phyloP scores from a whole-genome alignment of 2,113 vertebrate species.

The Oreochromis tanganicae region DNA sequence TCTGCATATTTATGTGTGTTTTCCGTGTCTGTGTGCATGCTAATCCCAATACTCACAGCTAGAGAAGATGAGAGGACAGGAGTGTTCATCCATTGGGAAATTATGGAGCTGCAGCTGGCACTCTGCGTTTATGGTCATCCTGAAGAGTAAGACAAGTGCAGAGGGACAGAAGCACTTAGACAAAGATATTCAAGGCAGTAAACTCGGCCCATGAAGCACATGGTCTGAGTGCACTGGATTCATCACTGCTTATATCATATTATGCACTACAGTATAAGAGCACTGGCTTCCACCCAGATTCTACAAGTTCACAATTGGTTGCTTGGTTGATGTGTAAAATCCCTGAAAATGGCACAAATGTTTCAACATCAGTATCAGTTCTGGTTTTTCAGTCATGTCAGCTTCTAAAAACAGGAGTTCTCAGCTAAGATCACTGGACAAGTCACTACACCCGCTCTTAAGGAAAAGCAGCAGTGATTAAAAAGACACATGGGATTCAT shows the following conservation, averaged over 20 bases:
- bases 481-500: background rate
- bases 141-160: conserved; percentile 44
- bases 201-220: background rate
- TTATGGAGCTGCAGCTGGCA: conserved; percentile 97
- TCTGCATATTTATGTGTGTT: background rate
- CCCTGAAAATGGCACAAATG: conserved; percentile 21
- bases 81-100: conserved; percentile 98
- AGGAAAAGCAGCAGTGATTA: background rate
- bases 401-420: background rate
- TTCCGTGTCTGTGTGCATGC: background rate
- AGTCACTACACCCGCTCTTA: conserved; percentile 18
- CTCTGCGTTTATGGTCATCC: conserved; percentile 96
- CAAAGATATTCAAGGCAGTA: background rate
- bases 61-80: conserved; percentile 95
- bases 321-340: conserved; percentile 10
- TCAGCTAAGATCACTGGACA: conserved; percentile 5
- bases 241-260: background rate
- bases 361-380: conserved; percentile 10
- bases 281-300: conserved; percentile 24
- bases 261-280: background rate
- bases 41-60: conserved; percentile 85
- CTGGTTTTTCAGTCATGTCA: background rate
- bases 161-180: background rate
- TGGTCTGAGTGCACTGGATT: background rate
- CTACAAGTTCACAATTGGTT: conserved; percentile 17